Base-by-base conservation (phyloP, 2,113 vertebrate genomes). In the Dicrurus megarhynchus region DNA sequence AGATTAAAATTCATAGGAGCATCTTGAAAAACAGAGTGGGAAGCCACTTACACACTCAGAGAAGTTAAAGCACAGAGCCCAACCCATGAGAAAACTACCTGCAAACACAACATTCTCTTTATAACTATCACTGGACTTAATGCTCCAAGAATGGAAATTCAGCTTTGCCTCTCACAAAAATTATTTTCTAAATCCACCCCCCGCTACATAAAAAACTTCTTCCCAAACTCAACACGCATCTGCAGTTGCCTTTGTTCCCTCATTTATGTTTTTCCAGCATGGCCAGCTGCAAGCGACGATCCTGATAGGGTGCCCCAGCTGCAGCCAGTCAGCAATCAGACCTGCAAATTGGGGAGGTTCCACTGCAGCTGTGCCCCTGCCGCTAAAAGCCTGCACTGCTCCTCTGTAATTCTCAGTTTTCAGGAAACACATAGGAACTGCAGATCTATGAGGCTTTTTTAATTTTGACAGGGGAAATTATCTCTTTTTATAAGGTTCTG, bases 141-240 rank as follows among this genome's bases (percentile, higher is more conserved):
- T 3, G 10, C 16, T 50, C 6, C 3, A 3, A 46, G 4, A 73
- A 53, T 0, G 0, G 1, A 59, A 27, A 1, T 1, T 50, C 17
- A 70, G 6, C 14, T 17, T 41, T 9, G 0, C 2, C 41, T 57
- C 6, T 22, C 7, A 16, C 5, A 22, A 61, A 52, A 56, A 60
- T 10, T 6, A 16, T 2, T 0, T 7, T 47, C 27, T 15, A 73
- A 57, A 30, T 7, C 1, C 10, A 42, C 7, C 7, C 7, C 13
- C 16, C 13, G 3, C 3, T 4, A 28, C 10, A 30, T 2, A 7
- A 49, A 42, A 68, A 50, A 10, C 28, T 19, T 14, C 10, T 35
- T 3, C 9, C 21, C 6, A 1, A 53, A 14, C 1, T 37, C 7
- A 73, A 3, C 0, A 1, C 0, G 0, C 5, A 6, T 3, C 20